Evolutionary conservation across 2,113 vertebrate genomes (phyloP).

Genomic region (Calidris pygmaea): DNA sequence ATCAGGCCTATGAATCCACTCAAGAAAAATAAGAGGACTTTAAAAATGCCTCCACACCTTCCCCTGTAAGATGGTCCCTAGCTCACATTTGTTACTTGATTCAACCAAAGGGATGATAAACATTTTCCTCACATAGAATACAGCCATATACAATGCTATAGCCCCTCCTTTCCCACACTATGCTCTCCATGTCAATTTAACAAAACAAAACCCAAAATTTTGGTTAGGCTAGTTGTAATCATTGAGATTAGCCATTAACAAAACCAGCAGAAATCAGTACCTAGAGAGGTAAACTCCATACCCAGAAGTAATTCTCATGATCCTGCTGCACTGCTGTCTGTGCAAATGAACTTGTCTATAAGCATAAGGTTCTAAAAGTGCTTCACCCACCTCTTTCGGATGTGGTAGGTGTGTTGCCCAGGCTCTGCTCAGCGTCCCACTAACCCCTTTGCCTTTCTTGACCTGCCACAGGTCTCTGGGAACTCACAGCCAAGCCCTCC

Average conservation of each 20-base stretch:
- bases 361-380: background rate
- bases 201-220: background rate
- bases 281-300: background rate
- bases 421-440: background rate
- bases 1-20: background rate
- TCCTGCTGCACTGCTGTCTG: background rate
- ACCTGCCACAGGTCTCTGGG: rapidly evolving
- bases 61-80: rapidly evolving
- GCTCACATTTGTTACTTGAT: background rate
- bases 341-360: rapidly evolving
- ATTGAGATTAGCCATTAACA: background rate
- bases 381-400: background rate
- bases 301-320: background rate
- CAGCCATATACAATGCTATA: rapidly evolving
- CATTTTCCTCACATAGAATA: background rate
- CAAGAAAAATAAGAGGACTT: background rate
- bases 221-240: too few species aligned
- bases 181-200: background rate
- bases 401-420: rapidly evolving
- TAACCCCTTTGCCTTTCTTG: background rate
- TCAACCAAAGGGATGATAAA: background rate
- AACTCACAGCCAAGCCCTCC: rapidly evolving
- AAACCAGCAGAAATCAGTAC: background rate
- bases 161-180: background rate
- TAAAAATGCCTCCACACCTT: background rate